phyloP scores from a whole-genome alignment of 2,113 vertebrate species.

The Antigone vipio region DNA sequence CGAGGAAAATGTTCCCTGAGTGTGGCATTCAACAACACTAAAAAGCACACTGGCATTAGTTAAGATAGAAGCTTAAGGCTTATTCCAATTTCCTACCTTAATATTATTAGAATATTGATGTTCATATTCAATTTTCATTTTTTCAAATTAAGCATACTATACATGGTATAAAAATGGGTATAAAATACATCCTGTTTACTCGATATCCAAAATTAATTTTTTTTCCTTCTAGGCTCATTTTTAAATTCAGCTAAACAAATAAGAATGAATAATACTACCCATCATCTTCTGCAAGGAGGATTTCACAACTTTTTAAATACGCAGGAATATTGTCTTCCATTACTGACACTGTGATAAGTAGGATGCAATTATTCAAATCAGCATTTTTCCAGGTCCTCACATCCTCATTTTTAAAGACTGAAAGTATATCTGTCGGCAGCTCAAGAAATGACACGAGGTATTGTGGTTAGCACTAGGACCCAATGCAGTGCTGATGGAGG shows the following conservation, averaged over 20 bases:
- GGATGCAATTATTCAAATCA: constrained; percentile 18
- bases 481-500: not conserved
- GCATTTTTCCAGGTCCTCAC: not conserved
- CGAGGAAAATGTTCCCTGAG: not conserved
- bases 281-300: not conserved
- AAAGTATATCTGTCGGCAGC: not conserved
- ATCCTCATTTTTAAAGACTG: not conserved
- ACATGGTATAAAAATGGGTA: constrained; percentile 18
- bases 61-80: constrained; percentile 34
- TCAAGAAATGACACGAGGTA: not conserved
- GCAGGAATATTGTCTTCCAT: not conserved
- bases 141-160: constrained; percentile 34
- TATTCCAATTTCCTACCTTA: constrained; percentile 63
- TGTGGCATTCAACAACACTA: constrained; percentile 33
- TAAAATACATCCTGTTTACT: constrained; percentile 53
- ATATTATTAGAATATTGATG: constrained; percentile 63
- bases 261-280: not conserved
- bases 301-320: constrained; percentile 28
- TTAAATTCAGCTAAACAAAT: constrained; percentile 40
- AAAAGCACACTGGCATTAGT: constrained; percentile 36
- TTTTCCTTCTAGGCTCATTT: not conserved
- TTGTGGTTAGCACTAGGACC: not conserved
- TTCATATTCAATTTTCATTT: constrained; percentile 45
- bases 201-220: not conserved
- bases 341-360: not conserved